Evolutionary conservation across 1,140 invertebrate species (phyloP).

Genomic region (Papilio machaon): DNA sequence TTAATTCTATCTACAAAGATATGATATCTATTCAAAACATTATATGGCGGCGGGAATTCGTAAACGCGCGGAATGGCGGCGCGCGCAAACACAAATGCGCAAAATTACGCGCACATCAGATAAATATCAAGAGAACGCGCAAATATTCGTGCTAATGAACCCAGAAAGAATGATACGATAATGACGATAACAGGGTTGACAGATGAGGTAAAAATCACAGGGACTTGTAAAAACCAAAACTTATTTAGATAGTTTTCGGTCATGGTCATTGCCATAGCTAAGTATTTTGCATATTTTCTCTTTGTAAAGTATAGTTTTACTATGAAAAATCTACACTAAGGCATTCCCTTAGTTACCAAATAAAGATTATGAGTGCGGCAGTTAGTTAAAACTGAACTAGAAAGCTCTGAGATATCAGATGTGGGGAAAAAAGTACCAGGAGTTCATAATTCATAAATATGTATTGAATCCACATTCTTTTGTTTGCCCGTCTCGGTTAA

Average conservation of each 20-base stretch:
- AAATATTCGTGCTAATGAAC: conserved; percentile 12
- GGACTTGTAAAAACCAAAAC: neutral
- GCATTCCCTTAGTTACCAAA: neutral
- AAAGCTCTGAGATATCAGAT: neutral
- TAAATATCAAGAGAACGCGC: neutral
- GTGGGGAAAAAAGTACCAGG: neutral
- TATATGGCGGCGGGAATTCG: neutral
- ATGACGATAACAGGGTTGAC: neutral
- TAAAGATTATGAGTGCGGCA: neutral
- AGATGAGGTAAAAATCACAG: neutral
- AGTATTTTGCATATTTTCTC: too few relatives aligned
- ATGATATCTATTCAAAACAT: conserved; percentile 6
- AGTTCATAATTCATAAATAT: neutral
- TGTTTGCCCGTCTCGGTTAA: neutral
- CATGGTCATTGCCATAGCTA: neutral
- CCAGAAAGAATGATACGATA: neutral
- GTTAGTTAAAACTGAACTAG: neutral
- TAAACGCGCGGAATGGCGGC: conserved; percentile 1
- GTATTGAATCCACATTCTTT: neutral
- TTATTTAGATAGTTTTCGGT: neutral
- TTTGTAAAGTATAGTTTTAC: neutral
- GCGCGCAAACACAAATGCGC: conserved; percentile 12
- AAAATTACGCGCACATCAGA: neutral
- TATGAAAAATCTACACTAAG: neutral
- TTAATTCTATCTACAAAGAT: neutral